Percentiles rank a stretch among this genome's conserved stretches.
phyloP scores from a whole-genome alignment of 2,888 invertebrate genomes.

The Nebria brevicollis region DNA sequence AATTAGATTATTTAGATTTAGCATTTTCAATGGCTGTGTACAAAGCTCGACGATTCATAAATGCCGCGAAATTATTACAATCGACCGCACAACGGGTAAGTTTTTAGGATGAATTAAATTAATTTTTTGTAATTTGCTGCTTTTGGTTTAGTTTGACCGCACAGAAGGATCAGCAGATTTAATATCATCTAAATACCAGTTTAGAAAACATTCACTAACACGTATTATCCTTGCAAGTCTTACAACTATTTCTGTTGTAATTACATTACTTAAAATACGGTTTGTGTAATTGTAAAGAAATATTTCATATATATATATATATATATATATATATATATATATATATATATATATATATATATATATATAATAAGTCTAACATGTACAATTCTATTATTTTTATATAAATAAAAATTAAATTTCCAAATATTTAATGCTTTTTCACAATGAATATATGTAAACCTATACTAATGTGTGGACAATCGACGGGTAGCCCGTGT shows the following conservation, averaged over 20 bases:
- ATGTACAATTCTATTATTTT: no score
- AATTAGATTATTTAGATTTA: constrained; percentile 46
- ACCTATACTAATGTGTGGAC: no score
- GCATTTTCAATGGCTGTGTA: constrained; percentile 57
- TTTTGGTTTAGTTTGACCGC: constrained; percentile 65
- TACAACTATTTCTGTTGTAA: constrained; percentile 4
- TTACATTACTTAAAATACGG: constrained; percentile 13
- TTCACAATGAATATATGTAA: no score
- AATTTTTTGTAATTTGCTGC: constrained; percentile 51
- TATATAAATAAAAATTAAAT: no score
- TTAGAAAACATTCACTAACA: constrained; percentile 44
- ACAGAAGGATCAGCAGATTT: constrained; percentile 62
- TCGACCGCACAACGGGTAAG: constrained; percentile 21
- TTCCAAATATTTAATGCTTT: no score
- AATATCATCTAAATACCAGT: constrained; percentile 57
- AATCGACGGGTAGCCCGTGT: no score
- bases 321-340: no score
- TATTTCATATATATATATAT: not conserved
- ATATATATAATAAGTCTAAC: no score
- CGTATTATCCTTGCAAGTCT: constrained; percentile 11
- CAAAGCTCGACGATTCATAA: constrained; percentile 50
- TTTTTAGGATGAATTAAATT: constrained; percentile 29
- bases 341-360: not conserved
- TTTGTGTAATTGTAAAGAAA: not conserved
- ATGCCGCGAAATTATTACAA: constrained; percentile 16